These are phyloP conservation scores for Helicorthomorpha holstii DNA, from an alignment of 1,140 invertebrate species.

Conservation along the genomic window DNA sequence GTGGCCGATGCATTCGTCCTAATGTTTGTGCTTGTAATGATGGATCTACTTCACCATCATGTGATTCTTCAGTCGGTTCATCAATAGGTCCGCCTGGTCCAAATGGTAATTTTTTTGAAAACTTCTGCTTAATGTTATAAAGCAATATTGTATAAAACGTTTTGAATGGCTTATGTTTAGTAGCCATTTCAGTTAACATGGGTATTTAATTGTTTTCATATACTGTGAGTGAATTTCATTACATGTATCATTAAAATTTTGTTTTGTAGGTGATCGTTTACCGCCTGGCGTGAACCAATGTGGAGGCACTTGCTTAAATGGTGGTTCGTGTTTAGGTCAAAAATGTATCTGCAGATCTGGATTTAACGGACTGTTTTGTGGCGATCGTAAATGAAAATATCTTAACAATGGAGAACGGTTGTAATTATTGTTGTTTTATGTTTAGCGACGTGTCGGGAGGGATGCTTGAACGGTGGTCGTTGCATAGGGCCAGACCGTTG, in stretches of 20 bases:
- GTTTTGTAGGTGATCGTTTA: no score
- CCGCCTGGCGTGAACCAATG: no score
- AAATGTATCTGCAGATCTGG: constrained; percentile 52
- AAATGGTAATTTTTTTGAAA: no score
- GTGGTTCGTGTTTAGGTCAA: constrained; percentile 48
- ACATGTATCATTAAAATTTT: no score
- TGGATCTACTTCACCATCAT: constrained; percentile 18
- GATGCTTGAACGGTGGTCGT: constrained; percentile 63
- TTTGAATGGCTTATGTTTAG: no score
- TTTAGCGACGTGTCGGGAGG: constrained; percentile 57
- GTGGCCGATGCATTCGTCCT: constrained; percentile 61
- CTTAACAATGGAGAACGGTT: neutral
- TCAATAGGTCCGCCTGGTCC: neutral
- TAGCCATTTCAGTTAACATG: no score
- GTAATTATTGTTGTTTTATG: constrained; percentile 12
- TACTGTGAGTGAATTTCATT: no score
- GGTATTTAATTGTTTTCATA: no score
- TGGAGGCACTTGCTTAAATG: constrained; percentile 62
- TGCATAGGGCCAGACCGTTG: constrained; percentile 71
- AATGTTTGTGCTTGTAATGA: constrained; percentile 62
- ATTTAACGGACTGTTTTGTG: constrained; percentile 57
- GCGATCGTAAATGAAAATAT: constrained; percentile 43
- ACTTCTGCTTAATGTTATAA: no score
- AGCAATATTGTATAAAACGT: no score
- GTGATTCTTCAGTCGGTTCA: constrained; percentile 8